These are phyloP conservation scores for Scarus forsteni DNA, from an alignment of 2,797 vertebrate species.

Conservation along the genomic window DNA sequence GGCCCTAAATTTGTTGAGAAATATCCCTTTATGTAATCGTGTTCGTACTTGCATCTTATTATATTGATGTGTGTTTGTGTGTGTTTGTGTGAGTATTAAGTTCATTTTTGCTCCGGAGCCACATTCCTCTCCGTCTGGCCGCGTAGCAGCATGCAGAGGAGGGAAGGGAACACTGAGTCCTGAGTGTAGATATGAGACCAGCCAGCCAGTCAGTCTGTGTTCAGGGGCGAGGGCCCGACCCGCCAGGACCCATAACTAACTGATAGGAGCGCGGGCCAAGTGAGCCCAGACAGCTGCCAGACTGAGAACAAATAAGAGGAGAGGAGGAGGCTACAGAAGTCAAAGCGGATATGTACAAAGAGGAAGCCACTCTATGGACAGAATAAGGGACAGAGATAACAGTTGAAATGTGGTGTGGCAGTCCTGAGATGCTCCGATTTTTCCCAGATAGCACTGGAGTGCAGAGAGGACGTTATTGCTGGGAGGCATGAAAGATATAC, in stretches of 20 bases:
- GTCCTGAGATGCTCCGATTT: constrained; percentile 39
- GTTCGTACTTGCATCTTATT: constrained; percentile 20
- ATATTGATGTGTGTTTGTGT: not conserved
- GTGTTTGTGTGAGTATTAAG: constrained; percentile 46
- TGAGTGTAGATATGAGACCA: constrained; percentile 75
- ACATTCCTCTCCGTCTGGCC: constrained; percentile 74
- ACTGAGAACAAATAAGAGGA: constrained; percentile 60
- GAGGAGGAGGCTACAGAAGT: constrained; percentile 31
- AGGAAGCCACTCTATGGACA: constrained; percentile 46
- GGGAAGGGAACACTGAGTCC: constrained; percentile 77
- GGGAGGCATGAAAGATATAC: constrained; percentile 44
- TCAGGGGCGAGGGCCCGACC: constrained; percentile 75
- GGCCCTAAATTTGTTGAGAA: constrained; percentile 8
- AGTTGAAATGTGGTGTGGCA: constrained; percentile 36
- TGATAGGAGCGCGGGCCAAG: constrained; percentile 78
- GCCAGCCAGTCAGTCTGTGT: constrained; percentile 78
- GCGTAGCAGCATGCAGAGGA: constrained; percentile 65
- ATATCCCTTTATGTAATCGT: constrained; percentile 14
- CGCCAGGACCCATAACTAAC: constrained; percentile 77
- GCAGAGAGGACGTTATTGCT: constrained; percentile 34
- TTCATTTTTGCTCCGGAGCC: constrained; percentile 63
- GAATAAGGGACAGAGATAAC: constrained; percentile 39
- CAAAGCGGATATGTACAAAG: constrained; percentile 32
- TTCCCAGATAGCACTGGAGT: constrained; percentile 42
- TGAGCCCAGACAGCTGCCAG: constrained; percentile 68